Evolutionary conservation across 2,113 vertebrate species (phyloP), one percentile per base, ranked within the genome.

Genomic region (Esox niger): DNA sequence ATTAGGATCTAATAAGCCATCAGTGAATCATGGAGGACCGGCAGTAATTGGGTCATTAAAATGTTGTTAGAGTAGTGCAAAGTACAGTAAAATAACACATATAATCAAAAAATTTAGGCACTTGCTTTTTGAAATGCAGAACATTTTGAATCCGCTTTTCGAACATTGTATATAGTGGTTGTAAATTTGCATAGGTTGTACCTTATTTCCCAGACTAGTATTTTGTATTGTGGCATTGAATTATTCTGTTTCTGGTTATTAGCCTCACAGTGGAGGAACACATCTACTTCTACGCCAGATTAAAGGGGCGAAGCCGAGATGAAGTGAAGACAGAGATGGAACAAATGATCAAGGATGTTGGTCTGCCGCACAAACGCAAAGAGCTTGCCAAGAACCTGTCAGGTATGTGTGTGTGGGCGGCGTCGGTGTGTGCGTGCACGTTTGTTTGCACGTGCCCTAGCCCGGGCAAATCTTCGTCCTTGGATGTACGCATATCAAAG

Each of bases 191-290:
- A n/a, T n/a, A n/a, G n/a, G n/a, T n/a, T n/a, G n/a, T n/a, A n/a
- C n/a, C n/a, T n/a, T n/a, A n/a, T n/a, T n/a, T n/a, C n/a, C n/a
- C n/a, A n/a, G n/a, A n/a, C n/a, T n/a, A n/a, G n/a, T n/a, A n/a
- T n/a, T n/a, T n/a, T n/a, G n/a, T n/a, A n/a, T n/a, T n/a, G n/a
- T n/a, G n/a, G n/a, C n/a, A 43, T 17, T 15, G 2, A 38, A 38
- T 43, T 2, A 1, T 4, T 17, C n/a, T n/a, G 15, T 43, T 43
- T 43, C 38, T 43, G 38, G 4, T 56, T 6, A 23, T 57, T 82
- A 99, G 97, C 75, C 84, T 99, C 76, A 99, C 97, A 2, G 96
- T 99, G 1, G 97, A 98, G 73, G 96, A 99, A 55, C 97, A 98
- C 82, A 96, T 99, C 79, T 99, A 97, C 91, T 99, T 99, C 87